Conservation (phyloP, 2,113 vertebrate species). For the Rhinopomastus cyanomelas region DNA sequence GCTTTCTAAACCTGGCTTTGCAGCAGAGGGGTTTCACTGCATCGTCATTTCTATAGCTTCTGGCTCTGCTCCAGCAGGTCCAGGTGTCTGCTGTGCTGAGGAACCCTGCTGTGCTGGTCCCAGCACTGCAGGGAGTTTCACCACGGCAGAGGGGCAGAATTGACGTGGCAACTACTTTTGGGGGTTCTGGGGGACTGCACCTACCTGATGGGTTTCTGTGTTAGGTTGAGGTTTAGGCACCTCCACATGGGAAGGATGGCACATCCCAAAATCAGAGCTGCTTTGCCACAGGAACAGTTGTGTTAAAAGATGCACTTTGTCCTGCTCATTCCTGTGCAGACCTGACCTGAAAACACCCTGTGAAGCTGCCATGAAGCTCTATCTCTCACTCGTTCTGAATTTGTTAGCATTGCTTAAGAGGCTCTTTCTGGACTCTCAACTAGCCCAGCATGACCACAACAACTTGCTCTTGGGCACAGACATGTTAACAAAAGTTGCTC, state of each 20-base stretch:
- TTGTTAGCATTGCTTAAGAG: background rate
- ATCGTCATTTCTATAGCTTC: background rate
- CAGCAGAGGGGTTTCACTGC: background rate
- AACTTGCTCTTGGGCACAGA: accelerated
- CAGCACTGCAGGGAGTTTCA: background rate
- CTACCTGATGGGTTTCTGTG: accelerated
- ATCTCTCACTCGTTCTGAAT: background rate
- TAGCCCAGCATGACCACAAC: background rate
- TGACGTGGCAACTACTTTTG: too few species aligned
- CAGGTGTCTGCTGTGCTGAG: background rate
- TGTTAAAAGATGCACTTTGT: accelerated
- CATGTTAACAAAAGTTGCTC: background rate
- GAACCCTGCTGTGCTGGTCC: background rate
- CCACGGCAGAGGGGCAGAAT: background rate
- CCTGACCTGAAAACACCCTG: background rate
- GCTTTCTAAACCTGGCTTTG: background rate
- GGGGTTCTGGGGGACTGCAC: accelerated
- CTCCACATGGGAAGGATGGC: background rate
- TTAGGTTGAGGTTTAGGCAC: background rate
- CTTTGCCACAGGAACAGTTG: accelerated
- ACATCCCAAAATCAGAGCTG: accelerated
- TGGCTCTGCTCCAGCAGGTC: background rate
- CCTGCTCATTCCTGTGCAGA: accelerated
- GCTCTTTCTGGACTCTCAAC: background rate
- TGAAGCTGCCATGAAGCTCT: background rate